Evolutionary conservation across 2,113 vertebrate genomes (phyloP).

Genomic region (Cercopithecus mona): DNA sequence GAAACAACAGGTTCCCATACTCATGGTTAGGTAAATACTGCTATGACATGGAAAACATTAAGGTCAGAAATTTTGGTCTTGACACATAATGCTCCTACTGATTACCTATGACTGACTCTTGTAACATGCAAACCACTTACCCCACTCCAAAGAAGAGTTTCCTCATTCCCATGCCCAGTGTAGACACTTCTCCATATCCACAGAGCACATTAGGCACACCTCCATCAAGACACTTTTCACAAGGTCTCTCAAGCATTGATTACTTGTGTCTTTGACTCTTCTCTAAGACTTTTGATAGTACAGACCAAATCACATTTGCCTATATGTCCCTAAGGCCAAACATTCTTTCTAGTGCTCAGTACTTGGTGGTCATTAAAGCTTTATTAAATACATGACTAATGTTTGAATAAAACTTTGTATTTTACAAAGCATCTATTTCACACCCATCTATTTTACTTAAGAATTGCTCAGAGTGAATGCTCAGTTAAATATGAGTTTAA

Average conservation of each 20-base stretch:
- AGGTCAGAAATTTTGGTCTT: background rate
- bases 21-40: background rate
- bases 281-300: background rate
- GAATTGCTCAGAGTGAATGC: background rate
- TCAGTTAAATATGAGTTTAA: background rate
- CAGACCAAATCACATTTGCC: background rate
- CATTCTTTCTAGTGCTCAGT: background rate
- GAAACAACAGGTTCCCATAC: background rate
- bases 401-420: background rate
- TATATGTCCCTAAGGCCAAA: background rate
- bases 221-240: background rate
- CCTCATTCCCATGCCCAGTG: background rate
- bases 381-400: background rate
- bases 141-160: background rate
- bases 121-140: background rate
- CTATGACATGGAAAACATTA: background rate
- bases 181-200: background rate
- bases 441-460: background rate
- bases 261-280: background rate
- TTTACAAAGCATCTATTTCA: background rate
- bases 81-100: background rate
- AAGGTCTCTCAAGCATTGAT: background rate
- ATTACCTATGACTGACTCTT: background rate
- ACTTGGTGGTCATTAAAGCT: background rate
- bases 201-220: accelerated